Evolutionary conservation across 2,888 invertebrate species (phyloP), one percentile per base, ranked within the genome.

Genomic region (Seira musarum): DNA sequence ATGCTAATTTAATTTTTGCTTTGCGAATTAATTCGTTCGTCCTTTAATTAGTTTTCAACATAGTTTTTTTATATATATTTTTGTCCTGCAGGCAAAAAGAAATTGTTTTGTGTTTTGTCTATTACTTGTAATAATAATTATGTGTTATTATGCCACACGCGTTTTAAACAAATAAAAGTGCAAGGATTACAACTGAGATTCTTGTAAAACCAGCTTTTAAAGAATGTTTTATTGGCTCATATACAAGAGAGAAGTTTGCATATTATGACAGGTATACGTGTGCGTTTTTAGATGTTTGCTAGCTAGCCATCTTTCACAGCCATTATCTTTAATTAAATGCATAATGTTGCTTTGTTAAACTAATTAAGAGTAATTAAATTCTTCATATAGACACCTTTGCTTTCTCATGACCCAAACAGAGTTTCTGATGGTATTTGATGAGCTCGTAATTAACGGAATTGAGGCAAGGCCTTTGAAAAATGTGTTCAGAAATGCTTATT

Each of bases 321-420:
- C 49, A 49, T 63, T 25, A 68, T 15, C 53, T 53, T 53, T 68
- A 68, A 53, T 53, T 46, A 10, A 53, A 68, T 40, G 35, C 22
- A 53, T 53, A 68, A 53, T 68, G 53, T 53, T 24, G 68, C 68
- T 68, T 68, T 68, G 68, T 68, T 68, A 24, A 25, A 68, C 68
- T 53, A 68, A 68, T 68, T 68, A 68, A 49, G 49, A 40, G n/a
- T 68, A 68, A 68, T 68, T 68, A 68, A 68, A 24, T 53, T 68
- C 68, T 53, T 68, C 40, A 68, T 53, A 53, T 53, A 53, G n/a
- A 68, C 53, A 53, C 68, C 68, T 13, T 49, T 19, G 30, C 46
- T 68, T 53, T 53, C 25, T 53, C 53, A 49, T 53, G 53, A 53
- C 22, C 24, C 15, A 68, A 67, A 53, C 53, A 67, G 46, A 40